Base-by-base conservation (phyloP, 2,888 invertebrate species). In the Nemoura dubitans region DNA sequence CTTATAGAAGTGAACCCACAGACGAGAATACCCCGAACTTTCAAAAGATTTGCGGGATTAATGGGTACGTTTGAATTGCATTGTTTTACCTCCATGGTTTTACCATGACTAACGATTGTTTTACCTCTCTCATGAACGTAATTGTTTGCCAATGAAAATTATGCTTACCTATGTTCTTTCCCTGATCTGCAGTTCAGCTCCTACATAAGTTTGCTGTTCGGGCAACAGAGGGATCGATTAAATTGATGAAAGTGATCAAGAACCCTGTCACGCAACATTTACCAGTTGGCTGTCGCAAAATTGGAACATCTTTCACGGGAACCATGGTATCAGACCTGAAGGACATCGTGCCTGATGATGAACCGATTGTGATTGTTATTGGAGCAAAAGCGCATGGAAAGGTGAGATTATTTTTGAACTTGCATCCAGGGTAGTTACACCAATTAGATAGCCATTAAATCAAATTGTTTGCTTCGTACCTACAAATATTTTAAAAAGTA, bases 341-440 rank as follows among this genome's bases (percentile, higher is more conserved):
- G 87, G 96, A 97, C 78, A 91, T 99, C 59, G 97, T 97, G 10
- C 97, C 97, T 0, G 92, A 93, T 25, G 93, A 94, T 84, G 96
- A 98, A 88, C 98, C 99, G 0, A 94, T 99, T 87, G 98, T 96
- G 0, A 93, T 99, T 89, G 96, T 99, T 0, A 93, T 99, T 87
- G 99, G 99, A 77, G 98, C 99, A 0, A 98, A 99, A 96, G 99
- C 99, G 0, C 98, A 98, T 92, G 99, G 99, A 86, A 96, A 96
- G 92, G 95, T 99, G 88, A 90, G 94, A 95, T 7, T 29, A 83
- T n/a, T n/a, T n/a, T n/a, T 59, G 30, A 21, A 5, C 16, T 25
- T 84, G 43, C n/a, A n/a, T n/a, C n/a, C n/a, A n/a, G n/a, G n/a
- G n/a, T n/a, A n/a, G n/a, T n/a, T n/a, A n/a, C n/a, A n/a, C n/a